phyloP scores from a whole-genome alignment of 2,888 invertebrate genomes.

The Microctonus aethiopoides region DNA sequence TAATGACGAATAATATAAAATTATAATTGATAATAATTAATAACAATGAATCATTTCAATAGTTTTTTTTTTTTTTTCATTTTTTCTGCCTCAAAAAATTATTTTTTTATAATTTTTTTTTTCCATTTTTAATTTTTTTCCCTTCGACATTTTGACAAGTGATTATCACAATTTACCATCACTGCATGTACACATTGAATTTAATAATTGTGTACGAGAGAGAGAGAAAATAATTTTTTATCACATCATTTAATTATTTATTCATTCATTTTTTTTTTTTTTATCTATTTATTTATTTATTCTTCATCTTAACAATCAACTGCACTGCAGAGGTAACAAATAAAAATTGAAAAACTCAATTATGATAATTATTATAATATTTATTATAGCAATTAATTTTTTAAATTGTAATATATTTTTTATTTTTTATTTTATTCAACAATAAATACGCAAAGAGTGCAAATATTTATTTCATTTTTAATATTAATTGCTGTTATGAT shows the following conservation, averaged over 20 bases:
- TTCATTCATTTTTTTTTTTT: background rate
- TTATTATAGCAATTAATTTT: slow-evolving; percentile 28
- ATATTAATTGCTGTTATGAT: slow-evolving; percentile 36
- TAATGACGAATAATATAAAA: background rate
- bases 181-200: background rate
- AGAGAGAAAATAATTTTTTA: background rate
- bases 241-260: background rate
- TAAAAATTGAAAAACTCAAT: slow-evolving; percentile 30
- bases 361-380: slow-evolving; percentile 18
- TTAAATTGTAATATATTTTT: background rate
- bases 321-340: slow-evolving; percentile 48
- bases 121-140: background rate
- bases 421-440: background rate
- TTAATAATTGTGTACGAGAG: background rate
- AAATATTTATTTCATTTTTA: slow-evolving; percentile 8
- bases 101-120: background rate
- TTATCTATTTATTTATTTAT: background rate
- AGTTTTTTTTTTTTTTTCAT: background rate
- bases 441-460: slow-evolving; percentile 13
- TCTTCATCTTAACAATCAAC: slow-evolving; percentile 43
- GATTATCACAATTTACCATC: background rate
- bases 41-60: background rate
- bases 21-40: background rate
- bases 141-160: background rate
- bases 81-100: background rate